Percentiles rank a stretch among this genome's conserved stretches.
phyloP scores from a whole-genome alignment of 2,888 invertebrate species.

The Galerucella pusilla region DNA sequence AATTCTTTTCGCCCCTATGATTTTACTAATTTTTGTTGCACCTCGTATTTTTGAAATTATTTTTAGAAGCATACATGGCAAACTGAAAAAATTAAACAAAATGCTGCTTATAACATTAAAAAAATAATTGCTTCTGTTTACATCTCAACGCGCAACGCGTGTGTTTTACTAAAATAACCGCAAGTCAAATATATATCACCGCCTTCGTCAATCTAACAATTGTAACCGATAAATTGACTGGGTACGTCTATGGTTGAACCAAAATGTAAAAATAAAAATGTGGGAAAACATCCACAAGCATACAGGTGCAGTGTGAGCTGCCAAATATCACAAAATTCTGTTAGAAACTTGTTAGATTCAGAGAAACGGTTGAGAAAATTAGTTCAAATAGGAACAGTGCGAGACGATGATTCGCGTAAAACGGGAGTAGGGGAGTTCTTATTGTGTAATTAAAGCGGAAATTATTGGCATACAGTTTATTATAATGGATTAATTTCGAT shows the following conservation, averaged over 20 bases:
- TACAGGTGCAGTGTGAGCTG: conserved; percentile 30
- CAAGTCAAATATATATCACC: neutral
- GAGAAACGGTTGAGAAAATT: conserved; percentile 15
- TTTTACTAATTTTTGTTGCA: too few species aligned
- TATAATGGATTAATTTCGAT: conserved; percentile 20
- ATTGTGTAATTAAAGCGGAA: conserved; percentile 17
- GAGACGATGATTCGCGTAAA: neutral
- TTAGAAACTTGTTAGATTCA: conserved; percentile 38
- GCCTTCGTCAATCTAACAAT: neutral
- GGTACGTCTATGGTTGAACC: conserved; percentile 12
- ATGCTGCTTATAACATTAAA: too few species aligned
- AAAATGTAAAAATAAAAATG: conserved; percentile 24
- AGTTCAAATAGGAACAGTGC: conserved; percentile 15
- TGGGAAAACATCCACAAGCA: conserved; percentile 6
- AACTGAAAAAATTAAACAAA: too few species aligned
- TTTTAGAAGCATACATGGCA: too few species aligned
- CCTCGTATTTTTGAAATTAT: too few species aligned
- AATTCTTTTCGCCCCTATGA: too few species aligned
- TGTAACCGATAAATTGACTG: neutral
- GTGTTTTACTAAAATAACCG: neutral
- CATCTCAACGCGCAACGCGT: neutral
- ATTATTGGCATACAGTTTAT: conserved; percentile 13
- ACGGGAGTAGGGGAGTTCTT: conserved; percentile 9
- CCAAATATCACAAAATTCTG: conserved; percentile 31
- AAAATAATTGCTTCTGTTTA: too few species aligned